Evolutionary conservation across 2,113 vertebrate species (phyloP).

Genomic region (Catharus fuscescens): DNA sequence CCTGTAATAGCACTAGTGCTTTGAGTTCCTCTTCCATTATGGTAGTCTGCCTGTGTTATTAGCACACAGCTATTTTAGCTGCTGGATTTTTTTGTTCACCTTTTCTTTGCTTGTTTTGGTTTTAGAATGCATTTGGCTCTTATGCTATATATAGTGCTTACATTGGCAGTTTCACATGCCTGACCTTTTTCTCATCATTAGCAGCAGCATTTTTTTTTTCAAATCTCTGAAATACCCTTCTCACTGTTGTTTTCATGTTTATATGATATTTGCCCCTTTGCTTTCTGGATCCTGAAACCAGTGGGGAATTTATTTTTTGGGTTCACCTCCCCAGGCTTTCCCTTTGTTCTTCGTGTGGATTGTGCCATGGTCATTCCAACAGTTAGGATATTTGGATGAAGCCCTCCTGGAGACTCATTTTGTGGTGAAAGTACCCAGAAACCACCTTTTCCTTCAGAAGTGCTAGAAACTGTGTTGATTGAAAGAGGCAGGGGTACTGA

Average conservation of each 20-base stretch:
- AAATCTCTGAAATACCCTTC: background rate
- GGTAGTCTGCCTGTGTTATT: background rate
- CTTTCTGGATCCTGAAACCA: background rate
- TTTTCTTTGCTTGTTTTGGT: background rate
- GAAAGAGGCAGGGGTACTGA: background rate
- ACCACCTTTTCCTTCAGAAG: background rate
- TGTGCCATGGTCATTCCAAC: background rate
- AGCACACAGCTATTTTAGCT: background rate
- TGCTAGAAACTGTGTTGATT: background rate
- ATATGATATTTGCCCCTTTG: background rate
- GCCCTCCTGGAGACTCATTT: background rate
- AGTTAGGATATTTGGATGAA: background rate
- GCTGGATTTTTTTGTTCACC: background rate
- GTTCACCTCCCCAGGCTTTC: background rate
- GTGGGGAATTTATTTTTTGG: background rate
- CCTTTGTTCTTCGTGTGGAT: background rate
- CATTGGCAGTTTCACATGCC: background rate
- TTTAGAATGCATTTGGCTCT: background rate
- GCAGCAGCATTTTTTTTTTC: background rate
- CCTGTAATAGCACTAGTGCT: background rate
- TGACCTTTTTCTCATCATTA: background rate
- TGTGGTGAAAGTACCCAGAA: background rate
- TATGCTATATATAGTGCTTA: background rate
- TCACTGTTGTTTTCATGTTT: background rate
- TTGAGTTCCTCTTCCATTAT: slow-evolving; percentile 2